Evolutionary conservation across 2,113 vertebrate genomes (phyloP).

Genomic region (Redunca redunca): DNA sequence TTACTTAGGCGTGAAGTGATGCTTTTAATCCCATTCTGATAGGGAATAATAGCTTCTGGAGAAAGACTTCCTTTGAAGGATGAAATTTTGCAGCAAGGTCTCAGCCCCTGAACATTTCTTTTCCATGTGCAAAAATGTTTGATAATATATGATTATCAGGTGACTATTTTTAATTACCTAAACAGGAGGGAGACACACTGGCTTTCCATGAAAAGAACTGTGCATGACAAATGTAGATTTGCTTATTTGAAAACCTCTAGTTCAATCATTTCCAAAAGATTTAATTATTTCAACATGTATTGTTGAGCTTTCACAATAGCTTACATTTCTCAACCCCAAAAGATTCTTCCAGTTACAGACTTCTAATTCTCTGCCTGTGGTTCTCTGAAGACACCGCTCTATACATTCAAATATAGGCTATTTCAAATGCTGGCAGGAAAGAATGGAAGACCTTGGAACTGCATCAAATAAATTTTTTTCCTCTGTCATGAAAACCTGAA

Average conservation of each 20-base stretch:
- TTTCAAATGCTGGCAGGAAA: constrained; percentile 44
- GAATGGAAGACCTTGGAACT: constrained; percentile 48
- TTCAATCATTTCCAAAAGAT: constrained; percentile 55
- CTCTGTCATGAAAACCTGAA: constrained; percentile 31
- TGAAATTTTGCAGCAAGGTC: constrained; percentile 22
- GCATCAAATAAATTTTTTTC: not conserved
- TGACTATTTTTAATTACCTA: constrained; percentile 52
- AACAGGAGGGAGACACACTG: not conserved
- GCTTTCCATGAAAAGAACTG: constrained; percentile 33
- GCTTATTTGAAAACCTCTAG: constrained; percentile 48
- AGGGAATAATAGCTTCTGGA: constrained; percentile 26
- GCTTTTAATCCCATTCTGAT: not conserved
- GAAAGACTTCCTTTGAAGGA: constrained; percentile 27
- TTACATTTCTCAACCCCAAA: constrained; percentile 46
- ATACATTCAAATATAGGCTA: constrained; percentile 48
- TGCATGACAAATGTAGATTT: constrained; percentile 51
- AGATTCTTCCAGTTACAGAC: constrained; percentile 38
- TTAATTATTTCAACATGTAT: constrained; percentile 54
- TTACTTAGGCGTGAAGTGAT: not conserved
- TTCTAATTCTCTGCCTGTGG: constrained; percentile 31
- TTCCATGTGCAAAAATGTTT: not conserved
- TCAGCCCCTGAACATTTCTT: not conserved
- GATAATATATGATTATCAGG: constrained; percentile 41
- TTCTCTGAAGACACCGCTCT: constrained; percentile 30
- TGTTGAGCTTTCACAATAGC: constrained; percentile 48